phyloP scores from a whole-genome alignment of 2,888 invertebrate genomes.

The Nomada flava region DNA sequence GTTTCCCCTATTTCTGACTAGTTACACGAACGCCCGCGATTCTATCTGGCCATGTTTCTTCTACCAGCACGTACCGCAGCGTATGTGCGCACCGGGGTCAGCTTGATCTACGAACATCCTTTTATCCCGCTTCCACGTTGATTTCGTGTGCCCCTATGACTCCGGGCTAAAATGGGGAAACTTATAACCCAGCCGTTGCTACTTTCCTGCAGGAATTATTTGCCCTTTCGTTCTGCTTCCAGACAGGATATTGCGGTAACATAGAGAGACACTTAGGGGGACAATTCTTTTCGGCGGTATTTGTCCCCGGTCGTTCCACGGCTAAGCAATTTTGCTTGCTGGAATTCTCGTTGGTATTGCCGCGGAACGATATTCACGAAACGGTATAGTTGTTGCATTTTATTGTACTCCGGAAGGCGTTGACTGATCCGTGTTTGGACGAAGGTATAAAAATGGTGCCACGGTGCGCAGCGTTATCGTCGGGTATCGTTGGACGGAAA shows the following conservation, averaged over 20 bases:
- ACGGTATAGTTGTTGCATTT: not conserved
- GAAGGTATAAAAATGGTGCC: not conserved
- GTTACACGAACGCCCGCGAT: slow-evolving; percentile 40
- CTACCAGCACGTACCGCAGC: slow-evolving; percentile 20
- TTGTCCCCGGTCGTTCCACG: not conserved
- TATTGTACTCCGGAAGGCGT: not conserved
- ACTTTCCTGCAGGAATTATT: slow-evolving; percentile 59
- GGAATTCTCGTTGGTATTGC: not conserved
- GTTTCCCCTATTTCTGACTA: slow-evolving; percentile 5
- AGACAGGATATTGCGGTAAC: slow-evolving; percentile 26
- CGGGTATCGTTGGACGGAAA: slow-evolving; percentile 12
- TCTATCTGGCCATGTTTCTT: slow-evolving; percentile 41
- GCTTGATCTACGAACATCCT: slow-evolving; percentile 63
- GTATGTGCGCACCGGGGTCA: slow-evolving; percentile 54
- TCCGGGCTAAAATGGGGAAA: slow-evolving; percentile 62
- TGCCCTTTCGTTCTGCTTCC: slow-evolving; percentile 38
- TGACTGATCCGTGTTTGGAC: slow-evolving; percentile 15
- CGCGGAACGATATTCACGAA: not conserved
- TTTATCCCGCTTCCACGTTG: not conserved
- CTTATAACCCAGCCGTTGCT: slow-evolving; percentile 51
- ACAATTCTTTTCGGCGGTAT: not conserved
- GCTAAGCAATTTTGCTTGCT: not conserved
- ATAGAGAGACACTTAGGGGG: not conserved
- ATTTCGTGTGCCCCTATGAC: not conserved
- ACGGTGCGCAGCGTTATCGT: not conserved